These are phyloP conservation scores for Galaxea fascicularis DNA, from an alignment of 92 coral and sea anemone genomes.

Conservation along the genomic window DNA sequence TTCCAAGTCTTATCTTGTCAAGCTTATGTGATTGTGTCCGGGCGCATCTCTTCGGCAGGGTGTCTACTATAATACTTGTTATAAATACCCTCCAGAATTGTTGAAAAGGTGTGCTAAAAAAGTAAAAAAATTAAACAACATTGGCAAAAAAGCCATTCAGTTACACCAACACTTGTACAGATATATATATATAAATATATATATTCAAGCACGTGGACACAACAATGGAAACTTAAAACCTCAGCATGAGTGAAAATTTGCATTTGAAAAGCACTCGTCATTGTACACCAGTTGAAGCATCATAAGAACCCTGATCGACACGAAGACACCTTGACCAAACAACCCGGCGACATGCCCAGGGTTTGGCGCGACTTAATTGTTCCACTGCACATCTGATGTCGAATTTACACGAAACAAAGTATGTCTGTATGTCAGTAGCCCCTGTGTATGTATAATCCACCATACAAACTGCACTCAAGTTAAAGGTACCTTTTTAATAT, in stretches of 20 bases:
- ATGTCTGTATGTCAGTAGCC: background rate
- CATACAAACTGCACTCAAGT: no score
- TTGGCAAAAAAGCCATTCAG: background rate
- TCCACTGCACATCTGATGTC: background rate
- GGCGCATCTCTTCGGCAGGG: no score
- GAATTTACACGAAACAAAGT: background rate
- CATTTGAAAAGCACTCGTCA: slow-evolving; percentile 17
- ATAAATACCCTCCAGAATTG: background rate
- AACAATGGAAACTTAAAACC: slow-evolving; percentile 22
- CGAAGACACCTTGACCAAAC: no score
- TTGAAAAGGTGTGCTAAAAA: background rate
- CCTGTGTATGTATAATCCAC: no score
- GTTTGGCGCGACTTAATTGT: background rate
- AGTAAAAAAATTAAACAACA: background rate
- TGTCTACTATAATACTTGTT: background rate
- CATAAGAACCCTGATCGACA: background rate
- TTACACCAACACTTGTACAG: background rate
- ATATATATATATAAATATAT: background rate
- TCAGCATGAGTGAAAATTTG: slow-evolving; percentile 28
- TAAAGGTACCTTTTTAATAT: no score
- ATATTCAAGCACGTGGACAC: slow-evolving; percentile 22
- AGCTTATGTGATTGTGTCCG: no score
- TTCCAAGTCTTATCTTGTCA: no score
- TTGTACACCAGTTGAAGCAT: slow-evolving; percentile 1
- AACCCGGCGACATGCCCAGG: background rate